Percentiles rank a stretch among this genome's conserved stretches.
Conservation (phyloP, 2,797 vertebrate species). For the Malurus leucopterus region DNA sequence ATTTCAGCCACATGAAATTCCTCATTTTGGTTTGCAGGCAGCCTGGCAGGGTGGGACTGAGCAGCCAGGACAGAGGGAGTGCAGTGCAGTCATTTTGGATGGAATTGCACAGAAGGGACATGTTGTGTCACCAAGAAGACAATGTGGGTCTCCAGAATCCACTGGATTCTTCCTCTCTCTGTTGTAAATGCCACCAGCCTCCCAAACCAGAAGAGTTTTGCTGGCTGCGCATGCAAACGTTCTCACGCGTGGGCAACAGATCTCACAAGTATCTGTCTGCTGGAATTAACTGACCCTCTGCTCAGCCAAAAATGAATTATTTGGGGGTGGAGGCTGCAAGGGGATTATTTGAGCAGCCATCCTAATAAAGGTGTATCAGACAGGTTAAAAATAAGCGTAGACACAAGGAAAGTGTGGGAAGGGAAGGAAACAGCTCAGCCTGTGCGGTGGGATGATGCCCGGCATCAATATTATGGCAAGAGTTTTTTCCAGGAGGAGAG, state of each 20-base stretch:
- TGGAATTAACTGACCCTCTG: neutral
- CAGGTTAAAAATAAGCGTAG: neutral
- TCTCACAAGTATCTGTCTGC: neutral
- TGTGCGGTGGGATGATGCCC: neutral
- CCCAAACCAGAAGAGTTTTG: neutral
- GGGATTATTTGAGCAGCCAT: neutral
- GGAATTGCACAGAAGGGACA: neutral
- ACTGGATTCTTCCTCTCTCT: neutral
- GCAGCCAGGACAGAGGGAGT: neutral
- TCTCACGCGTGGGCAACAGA: neutral
- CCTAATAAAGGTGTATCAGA: neutral
- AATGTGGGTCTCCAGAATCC: neutral
- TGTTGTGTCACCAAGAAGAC: neutral
- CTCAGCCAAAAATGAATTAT: neutral
- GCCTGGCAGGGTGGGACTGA: neutral
- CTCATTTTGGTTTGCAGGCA: neutral
- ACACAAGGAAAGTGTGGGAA: neutral
- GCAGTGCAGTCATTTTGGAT: neutral
- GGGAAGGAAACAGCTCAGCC: neutral
- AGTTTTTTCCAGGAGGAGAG: neutral
- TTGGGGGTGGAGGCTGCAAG: neutral
- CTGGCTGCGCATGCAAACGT: neutral
- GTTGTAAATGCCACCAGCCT: neutral
- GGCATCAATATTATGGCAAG: neutral
- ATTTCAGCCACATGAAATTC: constrained; percentile 4